These are phyloP conservation scores for Ectropis crepuscularia DNA, from an alignment of 2,888 invertebrate genomes.

Conservation along the genomic window DNA sequence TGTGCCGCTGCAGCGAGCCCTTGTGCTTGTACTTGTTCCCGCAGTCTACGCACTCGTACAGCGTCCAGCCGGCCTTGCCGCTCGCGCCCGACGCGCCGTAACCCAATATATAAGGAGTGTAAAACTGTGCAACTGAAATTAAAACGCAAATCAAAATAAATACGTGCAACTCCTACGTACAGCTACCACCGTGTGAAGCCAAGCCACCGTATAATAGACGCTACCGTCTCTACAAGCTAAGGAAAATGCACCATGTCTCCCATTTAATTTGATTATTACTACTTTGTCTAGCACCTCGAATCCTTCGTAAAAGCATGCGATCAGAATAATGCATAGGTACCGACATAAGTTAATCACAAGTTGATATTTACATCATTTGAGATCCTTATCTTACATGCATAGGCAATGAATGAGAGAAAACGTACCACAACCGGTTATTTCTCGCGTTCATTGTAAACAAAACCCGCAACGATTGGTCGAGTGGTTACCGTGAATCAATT, in stretches of 20 bases:
- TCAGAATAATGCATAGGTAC: constrained; percentile 50
- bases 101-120: constrained; percentile 84
- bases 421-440: constrained; percentile 10
- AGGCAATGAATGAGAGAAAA: constrained; percentile 39
- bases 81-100: constrained; percentile 77
- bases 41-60: constrained; percentile 88
- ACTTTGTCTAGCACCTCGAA: constrained; percentile 56
- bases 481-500: constrained; percentile 39
- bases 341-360: constrained; percentile 37
- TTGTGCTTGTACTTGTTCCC: constrained; percentile 93
- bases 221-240: constrained; percentile 71
- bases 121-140: constrained; percentile 84
- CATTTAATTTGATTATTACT: constrained; percentile 73
- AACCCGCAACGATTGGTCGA: background rate
- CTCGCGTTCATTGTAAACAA: constrained; percentile 32
- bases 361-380: constrained; percentile 22
- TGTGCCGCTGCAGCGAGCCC: constrained; percentile 90
- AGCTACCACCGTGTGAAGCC: constrained; percentile 76
- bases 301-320: constrained; percentile 59
- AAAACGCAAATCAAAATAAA: constrained; percentile 82
- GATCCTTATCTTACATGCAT: constrained; percentile 45
- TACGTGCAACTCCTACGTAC: constrained; percentile 70
- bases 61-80: constrained; percentile 78
- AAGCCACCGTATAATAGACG: constrained; percentile 72
- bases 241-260: constrained; percentile 85